phyloP scores from a whole-genome alignment of 2,888 invertebrate genomes.

The Brachypterus glaber region DNA sequence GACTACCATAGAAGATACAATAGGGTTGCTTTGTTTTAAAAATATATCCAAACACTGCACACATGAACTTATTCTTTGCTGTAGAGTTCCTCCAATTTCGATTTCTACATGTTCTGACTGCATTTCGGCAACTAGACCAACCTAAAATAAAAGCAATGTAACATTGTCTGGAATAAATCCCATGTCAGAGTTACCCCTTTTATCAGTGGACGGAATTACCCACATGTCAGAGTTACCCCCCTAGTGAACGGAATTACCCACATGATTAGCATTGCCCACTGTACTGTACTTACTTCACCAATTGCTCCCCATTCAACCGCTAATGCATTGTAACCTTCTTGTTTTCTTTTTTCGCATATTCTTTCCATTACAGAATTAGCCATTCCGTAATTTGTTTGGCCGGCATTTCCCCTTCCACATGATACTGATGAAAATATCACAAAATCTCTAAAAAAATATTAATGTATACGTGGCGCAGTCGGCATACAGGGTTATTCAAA shows the following conservation, averaged over 20 bases:
- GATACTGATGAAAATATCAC: constrained; percentile 26
- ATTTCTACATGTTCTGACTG: constrained; percentile 39
- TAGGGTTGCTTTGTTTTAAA: constrained; percentile 19
- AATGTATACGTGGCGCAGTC: no score
- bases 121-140: constrained; percentile 56
- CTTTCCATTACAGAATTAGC: constrained; percentile 27
- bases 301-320: constrained; percentile 28
- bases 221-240: no score
- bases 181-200: no score
- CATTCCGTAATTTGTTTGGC: constrained; percentile 27
- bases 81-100: constrained; percentile 52
- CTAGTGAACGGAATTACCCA: no score
- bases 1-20: constrained; percentile 20
- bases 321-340: constrained; percentile 24
- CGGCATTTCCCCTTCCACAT: constrained; percentile 24
- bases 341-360: constrained; percentile 23
- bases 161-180: no score
- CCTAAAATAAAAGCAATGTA: constrained; percentile 31
- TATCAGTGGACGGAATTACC: no score
- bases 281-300: constrained; percentile 47
- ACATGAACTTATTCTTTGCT: constrained; percentile 30
- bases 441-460: constrained; percentile 34
- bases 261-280: no score
- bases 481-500: no score
- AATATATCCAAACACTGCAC: constrained; percentile 19